Conservation (phyloP, 2,113 vertebrate genomes). For the Tringa solitaria region DNA sequence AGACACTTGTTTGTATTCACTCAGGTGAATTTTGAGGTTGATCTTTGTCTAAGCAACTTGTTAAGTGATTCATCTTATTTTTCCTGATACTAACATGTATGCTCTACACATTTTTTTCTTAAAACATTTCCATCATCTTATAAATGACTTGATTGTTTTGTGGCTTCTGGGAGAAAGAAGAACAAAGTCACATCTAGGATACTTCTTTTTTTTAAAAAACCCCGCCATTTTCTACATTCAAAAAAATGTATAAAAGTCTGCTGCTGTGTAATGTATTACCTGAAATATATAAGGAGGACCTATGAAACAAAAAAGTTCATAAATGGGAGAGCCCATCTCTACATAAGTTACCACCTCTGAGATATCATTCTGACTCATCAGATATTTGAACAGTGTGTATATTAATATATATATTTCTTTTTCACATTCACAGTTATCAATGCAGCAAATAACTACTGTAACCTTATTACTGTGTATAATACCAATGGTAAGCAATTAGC, state of each 20-base stretch:
- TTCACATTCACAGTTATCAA: background rate
- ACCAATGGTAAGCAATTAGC: background rate
- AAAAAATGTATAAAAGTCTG: background rate
- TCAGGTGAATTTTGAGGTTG: slow-evolving; percentile 6
- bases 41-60: background rate
- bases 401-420: background rate
- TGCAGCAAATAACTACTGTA: background rate
- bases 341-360: background rate
- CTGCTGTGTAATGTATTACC: background rate
- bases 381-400: background rate
- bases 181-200: background rate
- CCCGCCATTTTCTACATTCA: background rate
- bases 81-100: background rate
- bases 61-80: background rate
- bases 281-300: background rate
- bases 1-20: background rate
- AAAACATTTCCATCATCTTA: background rate
- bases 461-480: background rate
- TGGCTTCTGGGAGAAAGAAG: background rate
- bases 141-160: background rate
- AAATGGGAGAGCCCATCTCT: background rate
- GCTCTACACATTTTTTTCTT: background rate
- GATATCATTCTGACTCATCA: background rate
- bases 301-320: background rate
- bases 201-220: no score